Evolutionary conservation across 2,797 vertebrate genomes (phyloP).

Genomic region (Myotis daubentonii): DNA sequence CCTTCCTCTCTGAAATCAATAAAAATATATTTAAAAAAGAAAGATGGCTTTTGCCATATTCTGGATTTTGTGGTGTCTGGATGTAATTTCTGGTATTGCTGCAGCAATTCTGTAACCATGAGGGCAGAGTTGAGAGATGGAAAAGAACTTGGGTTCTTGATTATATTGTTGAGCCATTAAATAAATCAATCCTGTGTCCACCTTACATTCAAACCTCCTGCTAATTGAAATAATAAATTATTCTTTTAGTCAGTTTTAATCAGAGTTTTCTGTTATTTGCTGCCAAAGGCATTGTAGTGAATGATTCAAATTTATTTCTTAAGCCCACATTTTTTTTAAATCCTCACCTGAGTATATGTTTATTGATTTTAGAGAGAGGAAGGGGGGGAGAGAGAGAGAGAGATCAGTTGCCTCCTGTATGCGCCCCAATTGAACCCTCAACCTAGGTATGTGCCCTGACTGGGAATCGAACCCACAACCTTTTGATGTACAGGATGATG

Average conservation of each 20-base stretch:
- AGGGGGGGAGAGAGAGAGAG: background rate
- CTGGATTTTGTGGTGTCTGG: background rate
- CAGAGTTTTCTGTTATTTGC: background rate
- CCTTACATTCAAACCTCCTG: background rate
- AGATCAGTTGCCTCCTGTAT: background rate
- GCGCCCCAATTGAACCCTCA: too few species aligned
- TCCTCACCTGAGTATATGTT: background rate
- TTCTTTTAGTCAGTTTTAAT: background rate
- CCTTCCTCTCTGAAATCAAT: too few species aligned
- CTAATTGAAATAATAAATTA: background rate
- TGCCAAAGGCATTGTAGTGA: background rate
- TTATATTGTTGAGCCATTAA: background rate
- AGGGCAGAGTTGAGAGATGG: background rate
- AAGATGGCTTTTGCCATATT: background rate
- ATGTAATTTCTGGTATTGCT: background rate
- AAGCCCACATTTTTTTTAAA: background rate
- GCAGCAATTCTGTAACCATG: background rate
- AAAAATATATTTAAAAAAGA: background rate
- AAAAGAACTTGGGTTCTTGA: background rate
- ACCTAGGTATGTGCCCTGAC: too few species aligned
- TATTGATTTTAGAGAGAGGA: background rate
- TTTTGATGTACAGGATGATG: background rate
- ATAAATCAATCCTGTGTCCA: background rate
- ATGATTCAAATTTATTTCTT: constrained; percentile 27
- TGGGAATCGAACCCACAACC: background rate